Evolutionary conservation across 53 echinoderm and acorn worm species (phyloP), one percentile per base, ranked within the genome.

Genomic region (Patiria pectinifera): DNA sequence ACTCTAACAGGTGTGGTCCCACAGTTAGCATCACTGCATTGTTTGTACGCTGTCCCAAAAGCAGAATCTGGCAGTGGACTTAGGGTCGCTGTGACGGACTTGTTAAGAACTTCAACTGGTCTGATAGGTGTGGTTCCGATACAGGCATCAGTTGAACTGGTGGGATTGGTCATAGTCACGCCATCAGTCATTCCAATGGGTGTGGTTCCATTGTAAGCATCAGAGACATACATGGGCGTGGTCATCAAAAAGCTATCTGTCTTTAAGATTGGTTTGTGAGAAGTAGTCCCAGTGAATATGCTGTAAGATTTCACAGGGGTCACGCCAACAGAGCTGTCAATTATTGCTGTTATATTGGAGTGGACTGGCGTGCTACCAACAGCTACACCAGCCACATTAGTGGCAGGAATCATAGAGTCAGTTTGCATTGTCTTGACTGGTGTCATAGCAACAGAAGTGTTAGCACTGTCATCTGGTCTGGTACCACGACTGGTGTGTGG

Each of bases 61-160:
- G 78, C 77, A 21, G 62, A 60, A 21, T 88, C 89, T 23, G 4
- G 25, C 62, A 62, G 43, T 19, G 16, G 44, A 62, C 25, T 25
- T 7, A 21, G 80, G 62, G 89, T 89, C 77, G 22, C 62, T 2
- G 1, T 22, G 44, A 66, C 69, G n/a, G 72, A 71, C 48, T 48
- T 72, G 74, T 72, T 10, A 21, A 21, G 21, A 4, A 72, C 72
- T 2, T 72, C 71, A 35, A 72, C 71, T 19, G 71, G 49, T 48
- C 45, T 21, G 72, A 91, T 19, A 11, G 95, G 95, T 11, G 95
- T 91, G 82, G 92, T 95, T 26, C 74, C 93, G 15, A 83, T 89
- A 24, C 60, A 10, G 24, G 83, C 46, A 71, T 91, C 93, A 23
- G 78, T 43, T 5, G 13, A 45, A 53, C 84, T 71, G 15, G 24